phyloP scores from a whole-genome alignment of 1,140 invertebrate species.

The Panulirus ornatus region DNA sequence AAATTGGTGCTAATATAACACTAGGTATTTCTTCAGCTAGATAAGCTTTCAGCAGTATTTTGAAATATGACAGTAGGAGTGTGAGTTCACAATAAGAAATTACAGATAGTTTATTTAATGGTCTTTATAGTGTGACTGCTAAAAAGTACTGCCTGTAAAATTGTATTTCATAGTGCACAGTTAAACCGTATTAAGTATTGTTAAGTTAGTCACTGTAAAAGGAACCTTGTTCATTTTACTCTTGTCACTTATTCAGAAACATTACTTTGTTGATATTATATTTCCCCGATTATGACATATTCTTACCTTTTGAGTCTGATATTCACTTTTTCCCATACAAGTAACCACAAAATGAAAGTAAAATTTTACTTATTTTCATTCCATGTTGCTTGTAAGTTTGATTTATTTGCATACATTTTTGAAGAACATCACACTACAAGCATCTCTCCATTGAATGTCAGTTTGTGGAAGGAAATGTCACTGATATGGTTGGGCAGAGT shows the following conservation, averaged over 20 bases:
- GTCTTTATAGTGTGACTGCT: too few relatives aligned
- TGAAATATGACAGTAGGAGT: too few relatives aligned
- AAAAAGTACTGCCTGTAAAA: too few relatives aligned
- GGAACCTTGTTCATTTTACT: not conserved
- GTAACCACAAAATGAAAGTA: not conserved
- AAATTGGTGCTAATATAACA: too few relatives aligned
- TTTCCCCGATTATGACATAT: too few relatives aligned
- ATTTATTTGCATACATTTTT: not conserved
- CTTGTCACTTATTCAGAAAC: not conserved
- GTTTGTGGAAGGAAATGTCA: not conserved
- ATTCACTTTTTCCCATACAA: not conserved
- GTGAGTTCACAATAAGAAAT: too few relatives aligned
- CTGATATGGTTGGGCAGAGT: too few relatives aligned
- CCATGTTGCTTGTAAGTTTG: not conserved
- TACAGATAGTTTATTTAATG: too few relatives aligned
- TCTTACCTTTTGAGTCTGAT: not conserved
- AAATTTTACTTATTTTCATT: too few relatives aligned
- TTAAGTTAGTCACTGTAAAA: not conserved
- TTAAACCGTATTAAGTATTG: not conserved
- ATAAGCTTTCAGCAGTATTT: too few relatives aligned
- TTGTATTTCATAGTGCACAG: not conserved
- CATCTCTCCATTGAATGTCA: not conserved
- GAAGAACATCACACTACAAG: not conserved
- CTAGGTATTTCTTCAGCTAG: too few relatives aligned
- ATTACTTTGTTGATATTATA: not conserved